phyloP scores from a whole-genome alignment of 2,888 invertebrate genomes.

The Athrips mouffetella region DNA sequence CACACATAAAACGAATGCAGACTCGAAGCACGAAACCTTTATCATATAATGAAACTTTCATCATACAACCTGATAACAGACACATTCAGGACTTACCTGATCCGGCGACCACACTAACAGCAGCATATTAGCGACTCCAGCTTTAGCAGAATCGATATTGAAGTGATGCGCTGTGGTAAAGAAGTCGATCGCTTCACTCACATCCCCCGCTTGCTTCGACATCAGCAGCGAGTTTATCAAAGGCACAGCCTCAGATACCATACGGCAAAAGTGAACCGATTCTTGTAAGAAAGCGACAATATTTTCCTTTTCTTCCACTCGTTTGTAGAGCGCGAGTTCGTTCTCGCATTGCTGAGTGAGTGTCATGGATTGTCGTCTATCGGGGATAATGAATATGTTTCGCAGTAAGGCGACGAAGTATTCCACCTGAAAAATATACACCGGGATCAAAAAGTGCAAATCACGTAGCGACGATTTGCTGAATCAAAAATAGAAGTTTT shows the following conservation, averaged over 20 bases:
- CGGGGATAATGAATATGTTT: conserved; percentile 64
- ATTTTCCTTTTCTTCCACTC: conserved; percentile 78
- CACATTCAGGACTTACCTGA: conserved; percentile 71
- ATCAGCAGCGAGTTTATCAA: conserved; percentile 85
- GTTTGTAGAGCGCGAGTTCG: conserved; percentile 67
- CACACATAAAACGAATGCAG: too few species aligned
- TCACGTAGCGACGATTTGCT: too few species aligned
- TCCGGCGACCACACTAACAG: conserved; percentile 89
- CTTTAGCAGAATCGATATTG: conserved; percentile 84
- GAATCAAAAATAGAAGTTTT: too few species aligned
- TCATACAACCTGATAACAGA: not conserved
- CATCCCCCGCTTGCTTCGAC: conserved; percentile 86
- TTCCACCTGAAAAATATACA: conserved; percentile 48
- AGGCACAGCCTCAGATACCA: conserved; percentile 66
- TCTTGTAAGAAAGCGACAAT: conserved; percentile 86
- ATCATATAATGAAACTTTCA: not conserved
- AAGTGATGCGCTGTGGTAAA: conserved; percentile 89
- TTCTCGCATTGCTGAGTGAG: conserved; percentile 64
- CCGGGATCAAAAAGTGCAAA: not conserved
- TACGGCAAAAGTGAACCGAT: conserved; percentile 73
- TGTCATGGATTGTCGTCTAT: conserved; percentile 45
- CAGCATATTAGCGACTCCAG: conserved; percentile 87
- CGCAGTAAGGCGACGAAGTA: conserved; percentile 67
- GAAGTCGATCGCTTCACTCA: conserved; percentile 92
- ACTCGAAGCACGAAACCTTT: not conserved